Conservation (phyloP, 2,797 vertebrate genomes). For the Momotus momota region DNA sequence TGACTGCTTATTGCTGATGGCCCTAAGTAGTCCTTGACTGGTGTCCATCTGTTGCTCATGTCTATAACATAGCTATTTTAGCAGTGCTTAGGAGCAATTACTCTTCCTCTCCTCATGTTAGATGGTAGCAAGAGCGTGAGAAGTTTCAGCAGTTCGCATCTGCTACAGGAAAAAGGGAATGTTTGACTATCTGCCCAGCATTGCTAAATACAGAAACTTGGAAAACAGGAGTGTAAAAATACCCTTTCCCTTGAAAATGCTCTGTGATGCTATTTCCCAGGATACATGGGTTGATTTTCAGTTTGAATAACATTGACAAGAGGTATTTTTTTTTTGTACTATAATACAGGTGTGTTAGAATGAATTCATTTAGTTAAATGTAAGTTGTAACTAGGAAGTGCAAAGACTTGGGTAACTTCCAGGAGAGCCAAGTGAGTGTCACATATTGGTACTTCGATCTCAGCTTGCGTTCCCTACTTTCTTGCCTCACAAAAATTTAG, state of each 20-base stretch:
- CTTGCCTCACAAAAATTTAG: not conserved
- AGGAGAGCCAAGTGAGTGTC: not conserved
- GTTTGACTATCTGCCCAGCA: slow-evolving; percentile 66
- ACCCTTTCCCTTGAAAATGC: slow-evolving; percentile 56
- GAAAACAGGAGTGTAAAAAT: slow-evolving; percentile 40
- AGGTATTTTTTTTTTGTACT: not conserved
- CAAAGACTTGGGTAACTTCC: not conserved
- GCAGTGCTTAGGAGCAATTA: slow-evolving; percentile 1
- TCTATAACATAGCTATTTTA: not conserved
- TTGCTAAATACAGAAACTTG: slow-evolving; percentile 59
- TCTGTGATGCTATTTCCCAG: slow-evolving; percentile 43
- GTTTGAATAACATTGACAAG: not conserved
- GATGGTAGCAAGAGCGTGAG: slow-evolving; percentile 59
- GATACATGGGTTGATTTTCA: not conserved
- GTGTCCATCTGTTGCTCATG: not conserved
- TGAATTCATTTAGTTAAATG: not conserved
- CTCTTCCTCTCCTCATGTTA: slow-evolving; percentile 1
- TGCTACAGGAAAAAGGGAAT: slow-evolving; percentile 47
- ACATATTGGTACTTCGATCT: not conserved
- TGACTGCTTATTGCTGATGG: not conserved
- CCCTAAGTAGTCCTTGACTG: not conserved
- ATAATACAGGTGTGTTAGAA: not conserved
- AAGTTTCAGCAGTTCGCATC: slow-evolving; percentile 49
- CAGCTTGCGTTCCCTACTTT: not conserved
- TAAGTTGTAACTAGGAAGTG: not conserved